Evolutionary conservation across 2,797 vertebrate species (phyloP).

Genomic region (Acrossocheilus fasciatus): DNA sequence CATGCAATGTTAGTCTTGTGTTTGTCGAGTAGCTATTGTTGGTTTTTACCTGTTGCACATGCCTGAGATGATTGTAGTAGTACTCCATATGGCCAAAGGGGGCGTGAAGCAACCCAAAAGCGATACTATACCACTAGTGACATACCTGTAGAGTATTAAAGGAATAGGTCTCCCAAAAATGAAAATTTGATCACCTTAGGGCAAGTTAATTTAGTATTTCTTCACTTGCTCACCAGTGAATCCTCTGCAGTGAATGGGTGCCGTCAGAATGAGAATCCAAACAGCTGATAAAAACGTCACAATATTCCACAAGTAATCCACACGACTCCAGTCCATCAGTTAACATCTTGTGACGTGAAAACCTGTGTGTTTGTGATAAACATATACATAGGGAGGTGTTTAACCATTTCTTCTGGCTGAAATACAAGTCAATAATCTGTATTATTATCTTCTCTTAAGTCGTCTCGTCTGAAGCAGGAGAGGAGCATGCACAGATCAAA

Average conservation of each 20-base stretch:
- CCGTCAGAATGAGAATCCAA: not conserved
- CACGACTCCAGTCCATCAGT: no score
- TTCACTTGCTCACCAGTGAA: not conserved
- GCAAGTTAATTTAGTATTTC: not conserved
- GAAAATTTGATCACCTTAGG: not conserved
- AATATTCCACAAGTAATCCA: not conserved
- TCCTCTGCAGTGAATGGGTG: not conserved
- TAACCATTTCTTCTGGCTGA: not conserved
- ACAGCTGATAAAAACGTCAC: not conserved
- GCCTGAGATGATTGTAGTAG: slow-evolving; percentile 60
- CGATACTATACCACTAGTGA: slow-evolving; percentile 17
- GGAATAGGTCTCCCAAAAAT: not conserved
- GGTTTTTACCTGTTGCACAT: slow-evolving; percentile 58
- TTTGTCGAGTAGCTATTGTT: slow-evolving; percentile 60
- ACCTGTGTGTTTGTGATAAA: no score
- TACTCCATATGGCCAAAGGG: slow-evolving; percentile 60
- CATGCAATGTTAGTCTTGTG: slow-evolving; percentile 56
- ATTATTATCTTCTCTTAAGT: not conserved
- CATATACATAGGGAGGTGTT: no score
- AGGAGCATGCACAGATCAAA: not conserved
- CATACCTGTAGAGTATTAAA: slow-evolving; percentile 10
- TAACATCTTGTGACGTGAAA: not conserved
- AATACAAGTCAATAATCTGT: not conserved
- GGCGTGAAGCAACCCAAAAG: slow-evolving; percentile 47
- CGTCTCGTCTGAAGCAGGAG: not conserved